A percentile compares a stretch with the other conserved stretches of the same genome.
These are phyloP conservation scores for Siniperca undulata DNA, from an alignment of 2,797 vertebrate species.

Conservation along the genomic window DNA sequence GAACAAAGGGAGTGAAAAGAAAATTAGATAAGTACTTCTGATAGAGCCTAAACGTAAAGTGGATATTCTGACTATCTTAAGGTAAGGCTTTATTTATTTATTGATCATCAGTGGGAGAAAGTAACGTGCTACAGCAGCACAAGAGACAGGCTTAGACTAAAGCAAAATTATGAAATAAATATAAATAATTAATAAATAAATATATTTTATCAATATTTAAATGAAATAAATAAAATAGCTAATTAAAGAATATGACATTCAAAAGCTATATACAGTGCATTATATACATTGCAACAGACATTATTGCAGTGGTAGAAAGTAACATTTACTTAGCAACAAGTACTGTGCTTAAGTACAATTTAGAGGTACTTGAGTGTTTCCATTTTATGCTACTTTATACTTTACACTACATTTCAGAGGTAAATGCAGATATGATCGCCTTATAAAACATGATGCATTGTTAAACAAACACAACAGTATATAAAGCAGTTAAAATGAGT, in stretches of 20 bases:
- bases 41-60: background rate
- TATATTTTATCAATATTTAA: background rate
- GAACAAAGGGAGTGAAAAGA: background rate
- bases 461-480: background rate
- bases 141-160: background rate
- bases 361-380: background rate
- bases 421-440: background rate
- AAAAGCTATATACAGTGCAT: background rate
- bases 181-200: no score
- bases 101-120: background rate
- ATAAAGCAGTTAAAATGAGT: no score
- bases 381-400: background rate
- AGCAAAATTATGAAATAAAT: background rate
- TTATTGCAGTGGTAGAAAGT: background rate
- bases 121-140: background rate
- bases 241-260: background rate
- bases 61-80: background rate
- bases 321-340: background rate
- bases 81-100: constrained; percentile 21
- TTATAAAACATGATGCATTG: background rate
- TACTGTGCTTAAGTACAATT: background rate
- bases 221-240: background rate
- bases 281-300: background rate
- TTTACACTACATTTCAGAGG: background rate
- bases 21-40: background rate